Percentiles rank a stretch among this genome's conserved stretches.
Conservation (phyloP, 2,113 vertebrate species). For the Pteruthius melanotis region DNA sequence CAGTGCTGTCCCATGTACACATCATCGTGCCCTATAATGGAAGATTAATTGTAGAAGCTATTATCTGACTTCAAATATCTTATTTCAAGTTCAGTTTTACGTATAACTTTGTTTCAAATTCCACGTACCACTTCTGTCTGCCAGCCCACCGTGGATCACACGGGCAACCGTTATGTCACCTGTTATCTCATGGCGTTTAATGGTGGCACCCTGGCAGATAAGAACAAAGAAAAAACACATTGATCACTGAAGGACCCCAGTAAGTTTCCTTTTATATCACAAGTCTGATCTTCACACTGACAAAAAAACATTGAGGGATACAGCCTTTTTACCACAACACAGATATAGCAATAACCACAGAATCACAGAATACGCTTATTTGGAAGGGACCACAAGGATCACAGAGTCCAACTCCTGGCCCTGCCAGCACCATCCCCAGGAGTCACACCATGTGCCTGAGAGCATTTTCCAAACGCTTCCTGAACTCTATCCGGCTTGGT, state of each 20-base stretch:
- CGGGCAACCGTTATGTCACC: constrained; percentile 93
- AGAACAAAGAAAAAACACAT: not conserved
- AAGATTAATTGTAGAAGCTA: not conserved
- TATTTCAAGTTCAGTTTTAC: not conserved
- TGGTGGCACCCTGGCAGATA: constrained; percentile 89
- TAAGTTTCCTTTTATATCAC: not conserved
- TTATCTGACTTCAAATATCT: not conserved
- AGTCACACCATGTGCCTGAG: not conserved
- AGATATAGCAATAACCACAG: not conserved
- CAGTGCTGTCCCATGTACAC: not conserved
- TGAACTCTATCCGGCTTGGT: not conserved
- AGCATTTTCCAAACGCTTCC: not conserved
- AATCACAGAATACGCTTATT: not conserved
- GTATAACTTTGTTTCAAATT: not conserved
- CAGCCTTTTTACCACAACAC: not conserved
- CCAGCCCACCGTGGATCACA: constrained; percentile 92
- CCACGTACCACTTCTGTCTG: constrained; percentile 87
- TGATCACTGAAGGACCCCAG: not conserved
- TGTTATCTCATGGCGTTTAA: constrained; percentile 89
- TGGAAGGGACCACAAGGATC: not conserved
- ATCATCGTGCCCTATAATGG: not conserved
- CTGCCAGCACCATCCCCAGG: not conserved
- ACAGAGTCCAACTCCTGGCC: not conserved
- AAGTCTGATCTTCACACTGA: not conserved
- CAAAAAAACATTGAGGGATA: not conserved